A percentile compares a stretch with the other conserved stretches of the same genome.
phyloP scores from a whole-genome alignment of 1,140 invertebrate genomes.

The Vollenhovia emeryi region DNA sequence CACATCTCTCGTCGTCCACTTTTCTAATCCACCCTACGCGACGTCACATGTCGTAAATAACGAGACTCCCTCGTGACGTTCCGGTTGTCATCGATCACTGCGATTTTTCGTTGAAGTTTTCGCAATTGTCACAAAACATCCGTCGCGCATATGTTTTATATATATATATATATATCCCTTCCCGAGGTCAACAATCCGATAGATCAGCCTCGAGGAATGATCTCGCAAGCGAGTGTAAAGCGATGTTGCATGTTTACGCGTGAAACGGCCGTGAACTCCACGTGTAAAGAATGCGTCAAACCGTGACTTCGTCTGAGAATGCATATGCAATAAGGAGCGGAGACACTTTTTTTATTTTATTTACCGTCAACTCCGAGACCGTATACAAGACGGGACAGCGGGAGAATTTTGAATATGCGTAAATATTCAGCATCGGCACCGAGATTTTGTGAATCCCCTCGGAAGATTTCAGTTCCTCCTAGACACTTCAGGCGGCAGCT shows the following conservation, averaged over 20 bases:
- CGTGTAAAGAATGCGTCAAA: not conserved
- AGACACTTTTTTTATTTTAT: not conserved
- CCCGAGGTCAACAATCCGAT: not conserved
- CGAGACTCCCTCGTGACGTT: conserved; percentile 14
- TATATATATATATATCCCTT: not conserved
- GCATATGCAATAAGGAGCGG: not conserved
- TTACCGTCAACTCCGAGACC: not conserved
- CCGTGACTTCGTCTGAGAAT: not conserved
- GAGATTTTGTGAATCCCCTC: not conserved
- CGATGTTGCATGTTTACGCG: conserved; percentile 5
- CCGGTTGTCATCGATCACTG: not conserved
- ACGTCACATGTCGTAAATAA: conserved; percentile 1
- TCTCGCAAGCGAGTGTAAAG: not conserved
- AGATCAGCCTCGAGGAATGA: not conserved
- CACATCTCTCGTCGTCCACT: conserved; percentile 15
- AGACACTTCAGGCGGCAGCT: not conserved
- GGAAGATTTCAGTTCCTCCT: not conserved
- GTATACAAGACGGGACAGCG: not conserved
- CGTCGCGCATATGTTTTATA: not conserved
- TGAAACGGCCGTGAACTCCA: not conserved
- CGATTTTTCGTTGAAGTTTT: not conserved
- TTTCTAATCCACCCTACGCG: conserved; percentile 24
- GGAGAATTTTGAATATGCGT: not conserved
- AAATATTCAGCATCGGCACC: not conserved
- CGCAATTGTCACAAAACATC: not conserved